Base-by-base conservation (phyloP, 2,797 vertebrate genomes). In the Fratercula arctica region DNA sequence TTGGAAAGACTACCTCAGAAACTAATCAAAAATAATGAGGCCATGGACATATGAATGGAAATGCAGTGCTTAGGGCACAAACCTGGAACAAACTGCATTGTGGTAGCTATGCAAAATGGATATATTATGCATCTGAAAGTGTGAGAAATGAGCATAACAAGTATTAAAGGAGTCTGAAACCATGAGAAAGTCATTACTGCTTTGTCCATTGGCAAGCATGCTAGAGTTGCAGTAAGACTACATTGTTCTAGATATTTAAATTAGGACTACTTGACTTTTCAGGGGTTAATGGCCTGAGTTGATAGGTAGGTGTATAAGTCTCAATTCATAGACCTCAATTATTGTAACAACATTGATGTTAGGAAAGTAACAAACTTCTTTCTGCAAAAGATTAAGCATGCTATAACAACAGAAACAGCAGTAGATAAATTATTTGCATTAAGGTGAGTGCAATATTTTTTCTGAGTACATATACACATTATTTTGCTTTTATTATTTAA, bases 11-110 rank as follows among this genome's bases (percentile, higher is more conserved):
- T 67, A 69, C 35, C n/a, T 80, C 23, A 70, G 75, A 90, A 92
- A 93, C 41, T 57, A 80, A 94, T 91, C 7, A 91, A 82, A 96
- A 90, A 18, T 79, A 96, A 95, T 80, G 70, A 94, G 74, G 51
- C 74, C 29, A 4, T 2, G 4, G 84, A 76, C 74, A 56, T 33
- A 45, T 63, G 67, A 93, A 92, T 87, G 59, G 81, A 85, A 96
- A 90, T 70, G 21, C 13, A 70, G 13, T 23, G 45, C 53, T 87
- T 31, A 28, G 10, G 3, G 78, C 45, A 45, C 39, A 77, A 79
- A 64, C 31, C 60, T 8, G 13, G 46, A 92, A 76, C 68, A 67
- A 83, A 50, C 28, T 63, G 61, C 61, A 37, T 54, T 39, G 57
- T 0, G 3, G 63, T 28, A 79, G 63, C 78, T 45, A 25, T 41